Evolutionary conservation across 2,888 invertebrate genomes (phyloP).

Genomic region (Clanis bilineata): DNA sequence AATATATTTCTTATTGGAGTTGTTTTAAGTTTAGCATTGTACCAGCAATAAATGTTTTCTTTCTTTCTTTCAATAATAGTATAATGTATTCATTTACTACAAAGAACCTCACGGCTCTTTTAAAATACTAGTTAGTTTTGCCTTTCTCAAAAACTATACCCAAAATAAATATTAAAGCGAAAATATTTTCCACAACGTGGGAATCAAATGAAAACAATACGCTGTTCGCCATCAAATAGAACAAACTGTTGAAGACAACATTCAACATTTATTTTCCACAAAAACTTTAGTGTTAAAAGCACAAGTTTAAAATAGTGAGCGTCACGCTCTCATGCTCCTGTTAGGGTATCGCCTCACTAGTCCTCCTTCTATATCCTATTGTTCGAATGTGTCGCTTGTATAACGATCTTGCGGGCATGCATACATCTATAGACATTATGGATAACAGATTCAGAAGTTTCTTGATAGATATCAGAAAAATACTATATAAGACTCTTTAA

Average conservation of each 20-base stretch:
- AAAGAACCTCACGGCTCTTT: no score
- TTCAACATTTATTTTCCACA: not conserved
- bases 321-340: not conserved
- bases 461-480: no score
- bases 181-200: not conserved
- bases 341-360: not conserved
- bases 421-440: no score
- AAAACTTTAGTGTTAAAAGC: slow-evolving; percentile 4
- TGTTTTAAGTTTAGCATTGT: no score
- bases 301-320: not conserved
- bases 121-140: no score
- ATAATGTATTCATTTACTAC: no score
- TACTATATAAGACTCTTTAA: no score
- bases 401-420: not conserved
- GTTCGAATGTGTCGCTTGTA: not conserved
- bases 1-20: no score
- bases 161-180: not conserved
- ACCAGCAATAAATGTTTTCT: no score
- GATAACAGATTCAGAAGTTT: no score
- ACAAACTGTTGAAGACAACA: not conserved
- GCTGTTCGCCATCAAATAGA: not conserved
- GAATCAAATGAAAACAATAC: not conserved
- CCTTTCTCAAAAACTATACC: no score
- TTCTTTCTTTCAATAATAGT: no score
- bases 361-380: not conserved